Evolutionary conservation across 2,113 vertebrate species (phyloP), one percentile per base, ranked within the genome.

Genomic region (Saguinus imperator): DNA sequence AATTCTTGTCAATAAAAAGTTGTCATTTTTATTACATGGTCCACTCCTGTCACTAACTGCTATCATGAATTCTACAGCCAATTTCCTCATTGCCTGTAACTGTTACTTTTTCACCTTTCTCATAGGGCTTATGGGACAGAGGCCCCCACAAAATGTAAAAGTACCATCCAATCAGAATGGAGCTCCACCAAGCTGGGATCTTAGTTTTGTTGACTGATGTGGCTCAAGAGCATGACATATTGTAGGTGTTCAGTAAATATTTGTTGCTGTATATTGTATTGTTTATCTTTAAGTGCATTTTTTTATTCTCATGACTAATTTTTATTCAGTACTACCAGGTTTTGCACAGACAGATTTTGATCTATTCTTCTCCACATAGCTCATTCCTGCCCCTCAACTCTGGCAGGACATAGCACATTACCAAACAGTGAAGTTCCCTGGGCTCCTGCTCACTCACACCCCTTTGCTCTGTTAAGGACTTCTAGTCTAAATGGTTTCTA

Each of bases 161-260:
- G 0, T 32, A 10, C 48, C 32, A 8, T 20, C 6, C 3, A n/a
- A 8, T 1, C 1, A 13, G 7, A 37, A 35, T 25, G 7, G 4
- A 61, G 25, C 20, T 12, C 25, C 35, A 9, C 1, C 8, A 5
- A 89, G 20, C 37, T 21, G 43, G 50, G 35, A 6, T 12, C 8
- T 66, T 80, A 50, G 70, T 18, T 57, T 18, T 83, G 16, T 50
- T 64, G 37, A 37, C 35, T 16, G 13, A 72, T 13, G 43, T 48
- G 20, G n/a, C 43, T 17, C 57, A n/a, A 57, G 43, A 27, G 0
- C 17, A n/a, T 37, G 64, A 1, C 5, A 48, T 7, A 45, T 2
- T 4, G 3, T 76, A 68, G 43, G 9, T 50, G 20, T n/a, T 68
- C 12, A 77, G 20, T 85, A 43, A 86, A 37, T 8, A 16, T 58